Evolutionary conservation across 1,140 invertebrate genomes (phyloP), one percentile per base, ranked within the genome.

Genomic region (Nasonia giraulti): DNA sequence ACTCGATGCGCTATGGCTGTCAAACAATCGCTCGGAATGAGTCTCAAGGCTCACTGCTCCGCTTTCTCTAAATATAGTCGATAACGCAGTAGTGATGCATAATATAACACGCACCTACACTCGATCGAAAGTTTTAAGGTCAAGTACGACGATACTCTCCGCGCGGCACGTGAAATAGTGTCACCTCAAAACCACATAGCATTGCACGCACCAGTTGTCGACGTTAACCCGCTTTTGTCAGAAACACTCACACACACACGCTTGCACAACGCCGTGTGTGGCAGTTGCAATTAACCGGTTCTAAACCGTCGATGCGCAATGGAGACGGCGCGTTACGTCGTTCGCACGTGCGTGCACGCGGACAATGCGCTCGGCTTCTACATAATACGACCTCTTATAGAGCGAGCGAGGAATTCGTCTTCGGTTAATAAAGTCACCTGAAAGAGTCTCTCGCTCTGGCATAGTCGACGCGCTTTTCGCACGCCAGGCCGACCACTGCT

Each of bases 341-440:
- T 4, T 7, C 55, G 27, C 12, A 40, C 23, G 40, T 44, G 23
- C 50, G 55, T 62, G 55, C 17, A 20, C 17, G 47, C 44, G 44
- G 44, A 47, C 44, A 47, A 47, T 55, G 17, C 5, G 33, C 33
- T 37, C 50, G 44, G 12, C 50, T 55, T 55, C 17, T 8, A 47
- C 4, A 55, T 55, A 55, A 55, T 55, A 55, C 50, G 20, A n/a
- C 4, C 55, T n/a, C 55, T 62, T 71, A 12, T 71, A 11, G 11
- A 73, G 80, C 69, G 69, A 33, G n/a, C 33, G 0, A 62, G 2
- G 71, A 62, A 62, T 76, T 83, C 27, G 55, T 76, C 74, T 40
- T 12, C 74, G 74, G 40, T 50, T 76, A 76, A 76, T 76, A 76
- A 76, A 76, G 74, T 76, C 73, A 76, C 31, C 40, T 47, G 74